These are phyloP conservation scores for Leptinotarsa haldemani DNA, from an alignment of 2,888 invertebrate species.

Conservation along the genomic window DNA sequence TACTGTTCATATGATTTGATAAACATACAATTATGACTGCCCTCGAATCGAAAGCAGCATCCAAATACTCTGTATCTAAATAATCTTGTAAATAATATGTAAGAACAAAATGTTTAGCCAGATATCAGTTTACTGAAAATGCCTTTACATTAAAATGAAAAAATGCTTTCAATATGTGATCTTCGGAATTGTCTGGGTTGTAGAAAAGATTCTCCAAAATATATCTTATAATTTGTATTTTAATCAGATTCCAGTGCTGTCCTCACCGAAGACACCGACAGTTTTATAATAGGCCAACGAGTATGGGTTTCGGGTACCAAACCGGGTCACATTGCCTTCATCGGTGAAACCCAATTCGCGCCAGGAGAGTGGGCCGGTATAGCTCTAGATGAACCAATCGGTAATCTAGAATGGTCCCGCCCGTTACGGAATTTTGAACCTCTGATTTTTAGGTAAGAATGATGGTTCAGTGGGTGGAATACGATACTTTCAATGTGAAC, in stretches of 20 bases:
- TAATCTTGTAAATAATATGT: no score
- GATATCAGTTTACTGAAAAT: no score
- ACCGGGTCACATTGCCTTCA: constrained; percentile 91
- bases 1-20: no score
- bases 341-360: constrained; percentile 96
- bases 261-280: constrained; percentile 90
- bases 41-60: no score
- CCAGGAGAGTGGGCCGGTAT: constrained; percentile 99
- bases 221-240: neutral
- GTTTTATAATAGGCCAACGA: constrained; percentile 94
- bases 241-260: constrained; percentile 83
- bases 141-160: no score
- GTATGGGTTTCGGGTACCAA: constrained; percentile 95
- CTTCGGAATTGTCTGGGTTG: no score
- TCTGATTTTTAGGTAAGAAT: constrained; percentile 82
- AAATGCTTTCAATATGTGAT: no score
- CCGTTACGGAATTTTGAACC: neutral
- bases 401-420: constrained; percentile 67
- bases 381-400: constrained; percentile 93
- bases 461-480: constrained; percentile 94
- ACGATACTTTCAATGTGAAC: constrained; percentile 93
- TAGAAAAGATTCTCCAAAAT: neutral
- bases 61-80: no score
- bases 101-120: no score
- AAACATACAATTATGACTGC: no score